Evolutionary conservation across 2,797 vertebrate genomes (phyloP).

Genomic region (Macroramphosus scolopax): DNA sequence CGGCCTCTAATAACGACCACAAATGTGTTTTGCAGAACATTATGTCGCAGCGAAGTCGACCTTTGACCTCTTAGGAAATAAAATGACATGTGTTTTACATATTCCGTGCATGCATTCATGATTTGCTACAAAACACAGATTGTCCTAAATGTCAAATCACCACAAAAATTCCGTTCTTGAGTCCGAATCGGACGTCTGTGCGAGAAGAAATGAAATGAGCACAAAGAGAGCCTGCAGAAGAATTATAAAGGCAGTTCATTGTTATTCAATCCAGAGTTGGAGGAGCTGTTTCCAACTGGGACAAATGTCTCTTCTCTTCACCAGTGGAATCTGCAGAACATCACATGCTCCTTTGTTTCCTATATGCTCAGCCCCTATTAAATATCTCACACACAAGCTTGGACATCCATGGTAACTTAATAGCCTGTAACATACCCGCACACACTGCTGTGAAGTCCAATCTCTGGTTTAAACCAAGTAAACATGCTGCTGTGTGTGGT

Average conservation of each 20-base stretch:
- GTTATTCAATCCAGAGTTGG: constrained; percentile 51
- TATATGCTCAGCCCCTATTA: constrained; percentile 12
- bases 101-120: no score
- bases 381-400: constrained; percentile 16
- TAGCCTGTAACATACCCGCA: not conserved
- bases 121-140: no score
- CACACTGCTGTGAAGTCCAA: constrained; percentile 2
- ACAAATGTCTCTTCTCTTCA: constrained; percentile 28
- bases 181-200: no score
- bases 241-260: constrained; percentile 63
- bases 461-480: no score
- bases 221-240: constrained; percentile 62
- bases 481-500: not conserved
- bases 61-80: no score
- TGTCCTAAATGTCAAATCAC: no score
- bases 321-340: constrained; percentile 21
- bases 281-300: constrained; percentile 33
- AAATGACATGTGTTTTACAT: no score
- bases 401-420: constrained; percentile 4
- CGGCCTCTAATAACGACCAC: no score
- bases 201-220: constrained; percentile 5
- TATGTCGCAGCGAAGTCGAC: no score
- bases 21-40: no score
- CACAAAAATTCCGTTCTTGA: no score
- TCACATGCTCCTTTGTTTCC: constrained; percentile 25